Evolutionary conservation across 2,113 vertebrate species (phyloP).

Genomic region (Terrapene triunguis): DNA sequence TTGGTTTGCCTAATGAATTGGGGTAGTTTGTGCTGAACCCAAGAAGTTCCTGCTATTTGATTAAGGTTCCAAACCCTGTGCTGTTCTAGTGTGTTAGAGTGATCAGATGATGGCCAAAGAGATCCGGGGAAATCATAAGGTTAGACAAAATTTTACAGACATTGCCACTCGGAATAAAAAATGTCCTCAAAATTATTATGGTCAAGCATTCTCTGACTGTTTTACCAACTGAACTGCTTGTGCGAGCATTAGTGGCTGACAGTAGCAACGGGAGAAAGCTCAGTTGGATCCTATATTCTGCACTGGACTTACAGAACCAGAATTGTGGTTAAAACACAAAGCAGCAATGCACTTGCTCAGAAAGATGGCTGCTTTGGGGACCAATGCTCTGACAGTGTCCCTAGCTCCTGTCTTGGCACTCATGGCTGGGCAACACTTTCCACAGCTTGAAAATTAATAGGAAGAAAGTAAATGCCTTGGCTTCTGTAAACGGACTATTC

Average conservation of each 20-base stretch:
- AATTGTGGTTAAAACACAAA: neutral
- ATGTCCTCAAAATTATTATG: neutral
- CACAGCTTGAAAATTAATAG: neutral
- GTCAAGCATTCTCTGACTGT: neutral
- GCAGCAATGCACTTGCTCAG: neutral
- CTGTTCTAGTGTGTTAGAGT: neutral
- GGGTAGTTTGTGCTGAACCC: neutral
- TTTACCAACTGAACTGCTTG: neutral
- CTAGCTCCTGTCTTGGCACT: neutral
- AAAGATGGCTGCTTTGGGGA: neutral
- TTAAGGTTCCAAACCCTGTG: conserved; percentile 23
- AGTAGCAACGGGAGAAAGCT: neutral
- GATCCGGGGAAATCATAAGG: neutral
- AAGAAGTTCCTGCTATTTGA: conserved; percentile 16
- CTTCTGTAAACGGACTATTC: conserved; percentile 6
- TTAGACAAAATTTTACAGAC: neutral
- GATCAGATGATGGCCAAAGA: neutral
- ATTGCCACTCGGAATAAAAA: conserved; percentile 3
- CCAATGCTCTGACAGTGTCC: neutral
- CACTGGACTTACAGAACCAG: neutral
- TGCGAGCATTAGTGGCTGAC: neutral
- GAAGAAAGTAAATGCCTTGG: neutral
- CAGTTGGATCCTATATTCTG: neutral
- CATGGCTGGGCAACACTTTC: neutral
- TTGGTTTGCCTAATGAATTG: conserved; percentile 62